Evolutionary conservation across 2,797 vertebrate species (phyloP).

Genomic region (Otolemur crassicaudatus): DNA sequence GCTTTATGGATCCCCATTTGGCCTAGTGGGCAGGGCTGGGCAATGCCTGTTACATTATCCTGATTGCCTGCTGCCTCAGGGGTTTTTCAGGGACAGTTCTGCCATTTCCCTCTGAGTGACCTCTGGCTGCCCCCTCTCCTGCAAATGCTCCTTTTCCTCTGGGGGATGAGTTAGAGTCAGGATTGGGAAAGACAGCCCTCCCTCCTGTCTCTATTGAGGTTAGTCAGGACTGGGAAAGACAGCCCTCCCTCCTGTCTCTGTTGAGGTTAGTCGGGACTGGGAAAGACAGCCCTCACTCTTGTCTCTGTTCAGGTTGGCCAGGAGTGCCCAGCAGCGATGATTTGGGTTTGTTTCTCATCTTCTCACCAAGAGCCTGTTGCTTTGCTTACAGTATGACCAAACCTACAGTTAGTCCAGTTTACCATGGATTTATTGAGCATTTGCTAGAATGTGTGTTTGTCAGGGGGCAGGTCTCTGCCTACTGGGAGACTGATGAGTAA

Average conservation of each 20-base stretch:
- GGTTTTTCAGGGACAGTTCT: slow-evolving; percentile 46
- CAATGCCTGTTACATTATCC: slow-evolving; percentile 43
- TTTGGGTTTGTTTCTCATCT: background rate
- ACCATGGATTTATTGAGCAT: background rate
- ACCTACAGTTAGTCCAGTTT: slow-evolving; percentile 23
- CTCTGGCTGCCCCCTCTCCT: background rate
- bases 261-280: background rate
- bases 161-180: background rate
- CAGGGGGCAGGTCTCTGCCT: background rate
- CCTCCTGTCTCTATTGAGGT: slow-evolving; percentile 30
- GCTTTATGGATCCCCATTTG: slow-evolving; percentile 61
- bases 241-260: background rate
- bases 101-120: slow-evolving; percentile 36
- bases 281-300: background rate
- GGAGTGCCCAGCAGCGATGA: background rate
- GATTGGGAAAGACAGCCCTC: background rate
- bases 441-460: background rate
- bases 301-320: slow-evolving; percentile 25
- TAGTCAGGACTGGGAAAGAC: slow-evolving; percentile 19
- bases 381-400: background rate
- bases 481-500: background rate
- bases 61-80: slow-evolving; percentile 45
- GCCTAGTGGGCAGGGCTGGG: background rate
- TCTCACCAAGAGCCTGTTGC: background rate
- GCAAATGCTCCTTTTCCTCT: slow-evolving; percentile 1